Conservation (phyloP, 2,113 vertebrate genomes). For the Callospermophilus lateralis region DNA sequence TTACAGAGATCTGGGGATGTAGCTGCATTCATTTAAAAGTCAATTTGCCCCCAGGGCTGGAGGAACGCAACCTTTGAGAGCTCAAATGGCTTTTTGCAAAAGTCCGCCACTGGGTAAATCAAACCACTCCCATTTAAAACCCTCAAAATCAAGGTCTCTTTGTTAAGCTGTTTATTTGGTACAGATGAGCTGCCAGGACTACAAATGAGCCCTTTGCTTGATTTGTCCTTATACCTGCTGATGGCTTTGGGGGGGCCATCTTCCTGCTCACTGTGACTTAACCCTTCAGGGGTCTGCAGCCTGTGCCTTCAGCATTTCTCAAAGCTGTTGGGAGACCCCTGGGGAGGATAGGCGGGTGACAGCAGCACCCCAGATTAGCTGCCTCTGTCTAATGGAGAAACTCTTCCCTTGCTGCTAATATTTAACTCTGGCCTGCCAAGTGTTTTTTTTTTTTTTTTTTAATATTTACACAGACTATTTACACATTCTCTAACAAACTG, state of each 20-base stretch:
- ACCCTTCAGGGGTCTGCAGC: neutral
- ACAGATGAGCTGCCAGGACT: neutral
- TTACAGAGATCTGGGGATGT: neutral
- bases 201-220: neutral
- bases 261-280: neutral
- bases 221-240: neutral
- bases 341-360: neutral
- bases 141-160: constrained; percentile 43
- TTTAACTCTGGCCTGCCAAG: neutral
- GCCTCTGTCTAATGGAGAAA: neutral
- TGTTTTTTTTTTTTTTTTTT: too few species aligned
- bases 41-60: constrained; percentile 34
- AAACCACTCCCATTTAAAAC: neutral
- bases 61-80: neutral
- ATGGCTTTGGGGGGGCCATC: neutral
- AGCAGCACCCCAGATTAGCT: neutral
- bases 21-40: constrained; percentile 24
- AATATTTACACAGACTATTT: too few species aligned
- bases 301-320: neutral
- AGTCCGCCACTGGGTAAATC: neutral
- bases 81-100: constrained; percentile 10
- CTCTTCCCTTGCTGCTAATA: neutral
- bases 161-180: constrained; percentile 47
- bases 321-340: neutral
- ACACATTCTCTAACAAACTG: neutral